phyloP scores from a whole-genome alignment of 2,113 vertebrate species.

The Propithecus coquereli region DNA sequence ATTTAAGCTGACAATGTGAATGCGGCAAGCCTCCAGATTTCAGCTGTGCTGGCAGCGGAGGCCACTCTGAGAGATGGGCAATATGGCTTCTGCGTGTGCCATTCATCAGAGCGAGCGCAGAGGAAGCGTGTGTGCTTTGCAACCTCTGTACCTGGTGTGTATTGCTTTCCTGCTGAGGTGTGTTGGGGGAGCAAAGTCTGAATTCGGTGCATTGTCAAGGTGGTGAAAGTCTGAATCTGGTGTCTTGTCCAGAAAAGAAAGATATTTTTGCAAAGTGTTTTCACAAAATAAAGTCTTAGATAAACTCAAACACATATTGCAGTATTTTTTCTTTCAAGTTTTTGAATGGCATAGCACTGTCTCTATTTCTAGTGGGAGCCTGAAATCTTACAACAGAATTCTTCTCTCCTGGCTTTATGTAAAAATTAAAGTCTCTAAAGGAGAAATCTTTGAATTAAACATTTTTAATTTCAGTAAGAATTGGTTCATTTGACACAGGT shows the following conservation, averaged over 20 bases:
- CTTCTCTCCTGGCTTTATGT: neutral
- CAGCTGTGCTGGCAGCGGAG: constrained; percentile 14
- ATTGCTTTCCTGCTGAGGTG: constrained; percentile 1
- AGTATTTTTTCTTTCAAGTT: neutral
- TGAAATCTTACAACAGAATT: neutral
- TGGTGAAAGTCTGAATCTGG: neutral
- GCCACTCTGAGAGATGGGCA: constrained; percentile 46
- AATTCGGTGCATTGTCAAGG: neutral
- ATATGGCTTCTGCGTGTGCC: constrained; percentile 9
- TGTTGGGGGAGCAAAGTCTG: neutral
- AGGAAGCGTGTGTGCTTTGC: neutral
- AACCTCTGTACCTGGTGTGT: constrained; percentile 41
- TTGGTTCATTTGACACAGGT: constrained; percentile 4
- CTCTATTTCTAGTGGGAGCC: neutral
- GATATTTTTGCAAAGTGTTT: neutral
- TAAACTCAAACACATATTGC: neutral
- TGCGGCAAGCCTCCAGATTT: constrained; percentile 29
- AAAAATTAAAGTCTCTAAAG: neutral
- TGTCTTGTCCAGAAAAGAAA: neutral
- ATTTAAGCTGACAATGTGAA: constrained; percentile 55
- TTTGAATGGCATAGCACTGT: neutral
- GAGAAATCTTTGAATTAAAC: neutral
- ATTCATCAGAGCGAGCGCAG: constrained; percentile 13
- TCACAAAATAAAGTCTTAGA: neutral
- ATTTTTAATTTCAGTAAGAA: constrained; percentile 16